Evolutionary conservation across 2,888 invertebrate genomes (phyloP).

Genomic region (Andricus quercusramuli): DNA sequence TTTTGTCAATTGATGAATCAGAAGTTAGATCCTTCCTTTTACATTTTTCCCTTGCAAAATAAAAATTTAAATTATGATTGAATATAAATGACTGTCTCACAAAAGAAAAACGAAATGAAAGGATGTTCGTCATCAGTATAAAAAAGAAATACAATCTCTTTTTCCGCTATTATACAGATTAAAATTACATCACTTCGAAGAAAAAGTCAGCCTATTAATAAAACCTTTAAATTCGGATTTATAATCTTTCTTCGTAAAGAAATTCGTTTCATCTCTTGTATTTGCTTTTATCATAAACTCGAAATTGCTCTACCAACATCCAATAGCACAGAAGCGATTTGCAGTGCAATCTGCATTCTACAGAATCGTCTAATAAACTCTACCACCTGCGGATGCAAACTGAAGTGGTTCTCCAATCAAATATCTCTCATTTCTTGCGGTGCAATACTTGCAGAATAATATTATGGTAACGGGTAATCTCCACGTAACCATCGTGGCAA

Average conservation of each 20-base stretch:
- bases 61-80: slow-evolving; percentile 24
- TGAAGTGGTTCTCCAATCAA: slow-evolving; percentile 31
- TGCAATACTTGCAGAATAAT: slow-evolving; percentile 36
- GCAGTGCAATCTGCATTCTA: neutral
- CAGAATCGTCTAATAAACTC: slow-evolving; percentile 5
- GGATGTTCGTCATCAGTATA: neutral
- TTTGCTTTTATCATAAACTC: neutral
- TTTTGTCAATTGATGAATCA: slow-evolving; percentile 36
- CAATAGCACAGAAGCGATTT: neutral
- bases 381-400: slow-evolving; percentile 24
- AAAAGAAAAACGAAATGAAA: slow-evolving; percentile 18
- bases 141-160: neutral
- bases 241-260: no score
- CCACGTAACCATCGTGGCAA: slow-evolving; percentile 28
- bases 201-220: neutral
- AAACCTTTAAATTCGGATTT: neutral
- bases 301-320: neutral
- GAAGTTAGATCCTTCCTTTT: neutral
- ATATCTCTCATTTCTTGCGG: neutral
- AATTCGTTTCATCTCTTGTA: no score
- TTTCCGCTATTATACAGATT: neutral
- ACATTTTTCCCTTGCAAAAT: slow-evolving; percentile 24
- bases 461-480: slow-evolving; percentile 43
- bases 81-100: slow-evolving; percentile 24
- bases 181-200: neutral